Evolutionary conservation across 1,140 invertebrate species (phyloP), one percentile per base, ranked within the genome.

Genomic region (Cylas formicarius): DNA sequence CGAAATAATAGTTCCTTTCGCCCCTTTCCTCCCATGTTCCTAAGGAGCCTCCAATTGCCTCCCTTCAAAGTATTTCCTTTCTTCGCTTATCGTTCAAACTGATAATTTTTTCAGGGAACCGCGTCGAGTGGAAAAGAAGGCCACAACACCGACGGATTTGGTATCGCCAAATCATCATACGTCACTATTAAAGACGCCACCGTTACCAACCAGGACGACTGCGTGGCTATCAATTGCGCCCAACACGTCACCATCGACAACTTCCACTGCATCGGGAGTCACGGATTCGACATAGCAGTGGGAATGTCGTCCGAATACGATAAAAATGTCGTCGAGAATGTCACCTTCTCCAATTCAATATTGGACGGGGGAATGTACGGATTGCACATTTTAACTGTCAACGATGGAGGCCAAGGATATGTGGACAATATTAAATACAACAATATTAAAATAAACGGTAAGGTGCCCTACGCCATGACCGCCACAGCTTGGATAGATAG

Each of bases 161-260:
- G 26, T 11, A 14, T 37, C 5, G 18, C 6, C 10, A 37, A 37
- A 23, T 6, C 35, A 4, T 13, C 22, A 37, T 37, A 22, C 14
- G 3, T 37, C 4, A 37, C 17, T 6, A 14, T 37, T 6, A 6
- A 37, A 5, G 26, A 37, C 21, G 3, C 11, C 10, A 23, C 20
- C 7, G 42, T 44, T 5, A 20, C 18, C 13, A 44, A 44, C 24
- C 42, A 44, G 18, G 41, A 43, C 21, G 41, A 43, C 17, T 43
- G 41, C 20, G 31, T 43, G 3, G 41, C 29, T 29, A 44, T 44
- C 2, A 36, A 44, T 27, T 5, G 14, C 22, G 42, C 32, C 8
- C 14, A 21, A 8, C 31, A 44, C 16, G 37, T 44, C 10, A 7
- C 24, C 5, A 35, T 44, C 19, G 22, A 23, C 9, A 19, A 36